A percentile compares a stretch with the other conserved stretches of the same genome.
Conservation (phyloP, 2,113 vertebrate species). For the Erpornis zantholeuca region DNA sequence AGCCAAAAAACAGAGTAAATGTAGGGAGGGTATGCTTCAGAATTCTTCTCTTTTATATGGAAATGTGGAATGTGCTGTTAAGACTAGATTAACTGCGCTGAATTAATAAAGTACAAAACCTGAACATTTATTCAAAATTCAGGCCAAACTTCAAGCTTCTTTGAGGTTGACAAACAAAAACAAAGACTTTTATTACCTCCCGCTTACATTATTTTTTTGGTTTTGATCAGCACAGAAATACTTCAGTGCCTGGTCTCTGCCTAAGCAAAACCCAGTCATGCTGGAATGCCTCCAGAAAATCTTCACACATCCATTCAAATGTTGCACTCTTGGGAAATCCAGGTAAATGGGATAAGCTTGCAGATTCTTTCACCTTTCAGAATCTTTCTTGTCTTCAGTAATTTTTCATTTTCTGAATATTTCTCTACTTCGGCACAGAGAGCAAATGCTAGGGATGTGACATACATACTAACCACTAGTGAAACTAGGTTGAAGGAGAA, state of each 20-base stretch:
- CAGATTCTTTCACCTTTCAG: conserved; percentile 1
- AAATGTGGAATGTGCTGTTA: neutral
- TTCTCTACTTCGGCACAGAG: neutral
- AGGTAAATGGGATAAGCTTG: conserved; percentile 13
- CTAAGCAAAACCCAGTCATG: neutral
- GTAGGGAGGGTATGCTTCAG: neutral
- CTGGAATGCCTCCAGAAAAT: neutral
- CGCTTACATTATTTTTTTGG: neutral
- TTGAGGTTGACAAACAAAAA: neutral
- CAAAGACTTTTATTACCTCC: neutral
- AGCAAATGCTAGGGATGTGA: neutral
- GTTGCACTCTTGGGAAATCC: neutral
- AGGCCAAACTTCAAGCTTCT: neutral
- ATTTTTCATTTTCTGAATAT: conserved; percentile 40
- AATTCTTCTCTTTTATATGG: conserved; percentile 29
- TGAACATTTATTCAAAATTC: conserved; percentile 1
- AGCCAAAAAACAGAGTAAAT: neutral
- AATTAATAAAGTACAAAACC: conserved; percentile 38
- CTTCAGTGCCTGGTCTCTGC: neutral
- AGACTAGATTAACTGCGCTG: conserved; percentile 18
- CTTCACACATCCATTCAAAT: neutral
- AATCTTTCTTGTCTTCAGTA: conserved; percentile 10
- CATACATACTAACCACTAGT: neutral
- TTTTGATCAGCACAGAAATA: neutral
- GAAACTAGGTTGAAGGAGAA: neutral